Evolutionary conservation across 2,888 invertebrate genomes (phyloP).

Genomic region (Autographa gamma): DNA sequence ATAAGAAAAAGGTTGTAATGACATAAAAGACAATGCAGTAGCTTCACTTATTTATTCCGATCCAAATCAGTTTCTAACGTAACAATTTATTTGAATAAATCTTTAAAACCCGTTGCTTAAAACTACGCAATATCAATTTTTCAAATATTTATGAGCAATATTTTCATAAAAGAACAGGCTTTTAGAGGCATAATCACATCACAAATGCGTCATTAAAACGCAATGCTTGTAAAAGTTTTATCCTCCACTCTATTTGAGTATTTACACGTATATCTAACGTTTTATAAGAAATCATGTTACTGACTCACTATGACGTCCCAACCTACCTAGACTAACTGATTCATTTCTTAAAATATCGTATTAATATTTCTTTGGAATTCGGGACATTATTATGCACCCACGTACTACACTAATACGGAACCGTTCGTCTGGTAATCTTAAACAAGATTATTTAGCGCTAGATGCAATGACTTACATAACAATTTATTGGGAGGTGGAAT

Average conservation of each 20-base stretch:
- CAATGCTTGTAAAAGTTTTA: neutral
- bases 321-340: slow-evolving; percentile 26
- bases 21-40: no score
- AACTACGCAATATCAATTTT: no score
- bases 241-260: slow-evolving; percentile 1
- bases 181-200: neutral
- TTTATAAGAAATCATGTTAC: slow-evolving; percentile 10
- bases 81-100: no score
- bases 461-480: neutral
- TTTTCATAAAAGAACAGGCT: no score
- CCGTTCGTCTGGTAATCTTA: neutral
- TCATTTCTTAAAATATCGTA: slow-evolving; percentile 23
- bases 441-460: slow-evolving; percentile 2
- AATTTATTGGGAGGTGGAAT: no score
- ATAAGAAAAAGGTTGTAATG: no score
- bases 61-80: no score
- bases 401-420: slow-evolving; percentile 4
- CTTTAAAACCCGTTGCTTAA: no score
- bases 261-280: slow-evolving; percentile 12
- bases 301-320: slow-evolving; percentile 41
- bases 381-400: neutral
- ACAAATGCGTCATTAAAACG: slow-evolving; percentile 16
- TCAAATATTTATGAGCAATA: no score
- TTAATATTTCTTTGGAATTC: slow-evolving; percentile 17
- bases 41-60: no score